Evolutionary conservation across 2,797 vertebrate species (phyloP).

Genomic region (Myiothlypis chrysogaster): DNA sequence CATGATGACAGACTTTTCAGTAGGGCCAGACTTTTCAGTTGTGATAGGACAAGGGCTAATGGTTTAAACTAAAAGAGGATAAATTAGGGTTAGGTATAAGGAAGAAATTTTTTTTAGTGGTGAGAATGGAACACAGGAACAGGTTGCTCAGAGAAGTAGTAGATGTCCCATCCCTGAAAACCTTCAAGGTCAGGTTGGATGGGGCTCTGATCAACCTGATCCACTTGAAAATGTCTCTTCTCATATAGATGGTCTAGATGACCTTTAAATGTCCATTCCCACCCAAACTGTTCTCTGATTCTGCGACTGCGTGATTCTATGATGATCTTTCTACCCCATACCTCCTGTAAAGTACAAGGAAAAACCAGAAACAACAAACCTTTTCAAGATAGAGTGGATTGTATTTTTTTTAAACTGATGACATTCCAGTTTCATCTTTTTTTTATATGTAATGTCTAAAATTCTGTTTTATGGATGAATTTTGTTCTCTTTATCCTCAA

Average conservation of each 20-base stretch:
- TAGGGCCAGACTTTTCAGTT: background rate
- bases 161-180: background rate
- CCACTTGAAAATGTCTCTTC: background rate
- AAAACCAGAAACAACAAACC: background rate
- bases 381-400: background rate
- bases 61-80: background rate
- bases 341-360: background rate
- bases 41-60: accelerated
- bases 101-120: accelerated
- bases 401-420: background rate
- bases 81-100: background rate
- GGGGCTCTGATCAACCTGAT: background rate
- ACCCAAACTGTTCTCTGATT: background rate
- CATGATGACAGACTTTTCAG: background rate
- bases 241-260: accelerated
- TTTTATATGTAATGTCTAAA: background rate
- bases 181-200: background rate
- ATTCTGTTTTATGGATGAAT: background rate
- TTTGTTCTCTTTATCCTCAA: background rate
- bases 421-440: background rate
- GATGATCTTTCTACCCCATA: background rate
- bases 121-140: background rate
- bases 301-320: background rate
- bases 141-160: background rate
- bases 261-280: background rate